Evolutionary conservation across 2,888 invertebrate genomes (phyloP).

Genomic region (Villa cingulata): DNA sequence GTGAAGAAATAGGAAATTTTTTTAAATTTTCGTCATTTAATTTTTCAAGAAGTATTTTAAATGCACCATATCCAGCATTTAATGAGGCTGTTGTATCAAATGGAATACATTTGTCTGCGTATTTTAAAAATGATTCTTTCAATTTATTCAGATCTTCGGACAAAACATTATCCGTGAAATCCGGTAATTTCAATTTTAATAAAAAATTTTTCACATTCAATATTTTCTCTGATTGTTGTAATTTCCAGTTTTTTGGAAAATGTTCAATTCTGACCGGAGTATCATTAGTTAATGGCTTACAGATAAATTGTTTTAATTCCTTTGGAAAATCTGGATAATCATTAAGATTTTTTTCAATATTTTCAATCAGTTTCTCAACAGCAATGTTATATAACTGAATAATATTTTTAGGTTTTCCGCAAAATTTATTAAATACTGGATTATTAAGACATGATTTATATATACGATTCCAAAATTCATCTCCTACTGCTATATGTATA

Average conservation of each 20-base stretch:
- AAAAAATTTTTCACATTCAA: slow-evolving; percentile 22
- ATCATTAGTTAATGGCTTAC: slow-evolving; percentile 13
- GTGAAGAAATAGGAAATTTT: slow-evolving; percentile 8
- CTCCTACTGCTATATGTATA: slow-evolving; percentile 43
- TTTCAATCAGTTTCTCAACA: slow-evolving; percentile 45
- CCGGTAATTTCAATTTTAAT: slow-evolving; percentile 43
- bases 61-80: slow-evolving; percentile 21
- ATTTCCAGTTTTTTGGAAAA: slow-evolving; percentile 49
- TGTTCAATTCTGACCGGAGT: slow-evolving; percentile 52
- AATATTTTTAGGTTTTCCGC: slow-evolving; percentile 37
- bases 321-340: slow-evolving; percentile 50
- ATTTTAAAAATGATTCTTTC: slow-evolving; percentile 24
- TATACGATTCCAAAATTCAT: slow-evolving; percentile 48
- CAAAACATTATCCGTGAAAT: slow-evolving; percentile 5
- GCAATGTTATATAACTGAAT: slow-evolving; percentile 53
- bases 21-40: slow-evolving; percentile 15
- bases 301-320: slow-evolving; percentile 45
- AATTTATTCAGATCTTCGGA: slow-evolving; percentile 15
- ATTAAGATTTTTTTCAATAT: slow-evolving; percentile 45
- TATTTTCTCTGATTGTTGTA: slow-evolving; percentile 15
- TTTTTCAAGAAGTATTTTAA: slow-evolving; percentile 20
- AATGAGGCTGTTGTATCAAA: slow-evolving; percentile 19
- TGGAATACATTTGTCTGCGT: slow-evolving; percentile 17
- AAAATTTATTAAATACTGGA: slow-evolving; percentile 31
- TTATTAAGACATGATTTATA: slow-evolving; percentile 21